A percentile compares a stretch with the other conserved stretches of the same genome.
Evolutionary conservation across 2,888 invertebrate genomes (phyloP).

Genomic region (Osedax fenrisi): DNA sequence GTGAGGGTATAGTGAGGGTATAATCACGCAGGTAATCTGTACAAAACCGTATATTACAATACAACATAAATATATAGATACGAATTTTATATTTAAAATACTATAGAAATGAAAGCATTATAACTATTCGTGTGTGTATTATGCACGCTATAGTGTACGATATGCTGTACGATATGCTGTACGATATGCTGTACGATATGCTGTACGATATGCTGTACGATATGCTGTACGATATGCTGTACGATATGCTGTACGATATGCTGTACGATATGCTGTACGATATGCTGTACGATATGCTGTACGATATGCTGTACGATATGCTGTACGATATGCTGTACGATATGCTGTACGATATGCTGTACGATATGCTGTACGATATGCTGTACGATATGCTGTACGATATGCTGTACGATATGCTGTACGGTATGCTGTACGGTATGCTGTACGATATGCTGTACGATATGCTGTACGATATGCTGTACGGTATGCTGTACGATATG

Average conservation of each 20-base stretch:
- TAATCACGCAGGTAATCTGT: no score
- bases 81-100: no score
- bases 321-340: neutral
- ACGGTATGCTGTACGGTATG: neutral
- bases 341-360: neutral
- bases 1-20: no score
- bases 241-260: neutral
- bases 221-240: neutral
- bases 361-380: neutral
- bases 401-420: neutral
- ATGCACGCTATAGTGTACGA: no score
- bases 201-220: neutral
- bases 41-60: no score
- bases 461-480: neutral
- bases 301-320: neutral
- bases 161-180: neutral
- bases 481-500: neutral
- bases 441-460: neutral
- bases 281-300: neutral
- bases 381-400: neutral
- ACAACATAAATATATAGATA: no score
- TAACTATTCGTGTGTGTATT: no score
- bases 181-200: neutral
- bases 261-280: neutral
- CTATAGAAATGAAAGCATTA: no score